Evolutionary conservation across 2,113 vertebrate species (phyloP).

Genomic region (Chaetura pelagica): DNA sequence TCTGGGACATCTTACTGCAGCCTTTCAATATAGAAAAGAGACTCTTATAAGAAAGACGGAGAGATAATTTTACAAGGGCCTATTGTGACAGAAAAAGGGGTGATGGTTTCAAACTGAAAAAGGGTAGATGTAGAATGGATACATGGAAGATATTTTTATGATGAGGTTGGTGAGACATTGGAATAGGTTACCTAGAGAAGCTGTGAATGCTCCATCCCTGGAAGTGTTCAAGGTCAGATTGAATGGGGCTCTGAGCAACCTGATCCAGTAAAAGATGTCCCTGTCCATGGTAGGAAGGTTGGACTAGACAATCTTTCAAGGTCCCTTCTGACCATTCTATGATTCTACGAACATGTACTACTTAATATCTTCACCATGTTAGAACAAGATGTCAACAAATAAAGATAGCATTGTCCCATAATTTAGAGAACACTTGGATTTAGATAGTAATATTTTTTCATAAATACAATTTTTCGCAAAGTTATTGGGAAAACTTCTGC

Average conservation of each 20-base stretch:
- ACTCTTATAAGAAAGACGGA: not conserved
- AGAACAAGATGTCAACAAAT: not conserved
- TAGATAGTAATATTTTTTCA: not conserved
- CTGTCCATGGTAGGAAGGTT: not conserved
- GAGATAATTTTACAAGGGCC: not conserved
- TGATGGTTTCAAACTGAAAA: not conserved
- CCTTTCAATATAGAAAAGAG: not conserved
- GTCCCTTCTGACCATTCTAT: not conserved
- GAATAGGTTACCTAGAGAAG: not conserved
- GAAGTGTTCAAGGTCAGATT: not conserved
- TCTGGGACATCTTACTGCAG: fast-evolving
- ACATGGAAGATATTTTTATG: not conserved
- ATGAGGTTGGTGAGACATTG: not conserved
- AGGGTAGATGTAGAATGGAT: not conserved
- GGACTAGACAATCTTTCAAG: not conserved
- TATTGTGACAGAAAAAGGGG: not conserved
- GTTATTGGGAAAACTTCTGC: not conserved
- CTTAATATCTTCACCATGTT: not conserved
- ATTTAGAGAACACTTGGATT: not conserved
- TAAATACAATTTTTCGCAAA: not conserved
- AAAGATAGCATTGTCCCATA: not conserved
- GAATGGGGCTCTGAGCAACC: not conserved
- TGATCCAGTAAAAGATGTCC: not conserved
- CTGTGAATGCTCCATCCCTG: not conserved
- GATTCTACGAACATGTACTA: not conserved